These are phyloP conservation scores for Eueremaeus valkanovi DNA, from an alignment of 2,888 invertebrate genomes.

Conservation along the genomic window DNA sequence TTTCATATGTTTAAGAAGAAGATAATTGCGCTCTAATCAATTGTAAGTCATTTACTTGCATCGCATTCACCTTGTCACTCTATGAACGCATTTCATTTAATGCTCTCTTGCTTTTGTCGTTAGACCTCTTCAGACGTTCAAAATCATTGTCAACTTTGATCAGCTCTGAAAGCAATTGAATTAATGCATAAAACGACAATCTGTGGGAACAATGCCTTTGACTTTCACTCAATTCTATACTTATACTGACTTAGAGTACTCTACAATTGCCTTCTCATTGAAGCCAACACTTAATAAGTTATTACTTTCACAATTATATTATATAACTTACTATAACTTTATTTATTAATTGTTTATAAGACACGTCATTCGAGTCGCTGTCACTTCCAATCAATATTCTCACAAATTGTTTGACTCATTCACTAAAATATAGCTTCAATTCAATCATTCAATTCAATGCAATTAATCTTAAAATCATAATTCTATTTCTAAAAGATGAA, in stretches of 20 bases:
- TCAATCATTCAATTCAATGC: too few relatives aligned
- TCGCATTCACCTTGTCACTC: too few relatives aligned
- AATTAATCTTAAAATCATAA: neutral
- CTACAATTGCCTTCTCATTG: neutral
- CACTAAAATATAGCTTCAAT: neutral
- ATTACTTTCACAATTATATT: neutral
- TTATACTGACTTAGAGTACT: too few relatives aligned
- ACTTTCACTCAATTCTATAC: too few relatives aligned
- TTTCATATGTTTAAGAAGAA: slow-evolving; percentile 23
- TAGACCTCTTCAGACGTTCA: neutral
- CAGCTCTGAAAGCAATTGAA: neutral
- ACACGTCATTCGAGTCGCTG: neutral
- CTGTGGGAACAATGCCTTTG: neutral
- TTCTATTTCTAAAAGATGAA: too few relatives aligned
- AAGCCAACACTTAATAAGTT: too few relatives aligned
- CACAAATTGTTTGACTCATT: slow-evolving; percentile 1
- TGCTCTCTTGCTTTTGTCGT: neutral
- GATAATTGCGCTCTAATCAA: slow-evolving; percentile 24
- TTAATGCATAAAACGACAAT: neutral
- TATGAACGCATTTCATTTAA: slow-evolving; percentile 12
- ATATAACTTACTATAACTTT: neutral
- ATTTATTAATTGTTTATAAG: neutral
- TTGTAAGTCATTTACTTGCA: slow-evolving; percentile 1
- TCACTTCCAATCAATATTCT: neutral
- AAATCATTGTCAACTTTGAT: slow-evolving; percentile 11